These are phyloP conservation scores for Hestina assimilis DNA, from an alignment of 1,140 invertebrate genomes.

Conservation along the genomic window DNA sequence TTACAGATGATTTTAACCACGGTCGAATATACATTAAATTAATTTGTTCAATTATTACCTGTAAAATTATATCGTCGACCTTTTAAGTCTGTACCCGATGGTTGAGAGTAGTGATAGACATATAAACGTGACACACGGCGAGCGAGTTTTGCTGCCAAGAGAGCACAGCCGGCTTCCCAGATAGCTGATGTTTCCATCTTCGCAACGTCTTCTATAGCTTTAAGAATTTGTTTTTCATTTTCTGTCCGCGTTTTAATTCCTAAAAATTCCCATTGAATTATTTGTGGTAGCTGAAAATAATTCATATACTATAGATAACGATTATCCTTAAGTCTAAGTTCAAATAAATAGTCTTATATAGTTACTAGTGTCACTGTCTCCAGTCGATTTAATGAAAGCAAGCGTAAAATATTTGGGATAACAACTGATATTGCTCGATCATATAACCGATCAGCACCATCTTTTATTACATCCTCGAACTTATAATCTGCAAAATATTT, in stretches of 20 bases:
- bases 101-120: conserved; percentile 62
- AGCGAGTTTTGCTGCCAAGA: conserved; percentile 64
- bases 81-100: conserved; percentile 66
- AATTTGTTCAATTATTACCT: conserved; percentile 36
- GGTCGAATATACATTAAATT: too few relatives aligned
- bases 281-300: conserved; percentile 43
- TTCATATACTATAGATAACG: conserved; percentile 15
- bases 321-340: not conserved
- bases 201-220: conserved; percentile 27
- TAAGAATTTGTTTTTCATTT: conserved; percentile 15
- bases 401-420: conserved; percentile 44
- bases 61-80: conserved; percentile 69
- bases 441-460: conserved; percentile 29
- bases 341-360: not conserved
- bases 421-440: conserved; percentile 37
- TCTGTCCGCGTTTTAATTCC: conserved; percentile 20
- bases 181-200: conserved; percentile 46
- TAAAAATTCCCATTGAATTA: conserved; percentile 64
- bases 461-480: conserved; percentile 35
- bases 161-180: conserved; percentile 67
- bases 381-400: conserved; percentile 39
- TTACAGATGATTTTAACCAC: too few relatives aligned
- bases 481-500: conserved; percentile 21
- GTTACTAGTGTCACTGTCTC: conserved; percentile 38
- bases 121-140: conserved; percentile 57